A percentile compares a stretch with the other conserved stretches of the same genome.
These are phyloP conservation scores for Chorisops tibialis DNA, from an alignment of 2,888 invertebrate genomes.

Conservation along the genomic window DNA sequence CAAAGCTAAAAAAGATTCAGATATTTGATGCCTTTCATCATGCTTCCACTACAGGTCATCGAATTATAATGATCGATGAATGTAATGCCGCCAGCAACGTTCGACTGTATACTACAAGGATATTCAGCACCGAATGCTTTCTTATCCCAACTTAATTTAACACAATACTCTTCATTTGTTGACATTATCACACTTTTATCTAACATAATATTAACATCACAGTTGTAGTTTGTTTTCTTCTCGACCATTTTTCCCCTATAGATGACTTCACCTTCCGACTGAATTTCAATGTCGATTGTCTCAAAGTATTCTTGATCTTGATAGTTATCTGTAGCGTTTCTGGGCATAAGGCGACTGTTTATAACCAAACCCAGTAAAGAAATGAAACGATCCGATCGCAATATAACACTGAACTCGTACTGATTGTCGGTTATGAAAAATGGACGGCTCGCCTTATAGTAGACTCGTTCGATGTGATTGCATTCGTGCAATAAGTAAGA, in stretches of 20 bases:
- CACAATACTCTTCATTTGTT: conserved; percentile 45
- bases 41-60: conserved; percentile 41
- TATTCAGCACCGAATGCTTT: conserved; percentile 48
- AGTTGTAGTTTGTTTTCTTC: conserved; percentile 41
- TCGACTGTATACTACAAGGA: conserved; percentile 48
- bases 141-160: conserved; percentile 46
- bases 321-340: conserved; percentile 9
- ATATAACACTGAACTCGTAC: conserved; percentile 41
- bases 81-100: conserved; percentile 43
- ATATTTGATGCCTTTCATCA: conserved; percentile 47
- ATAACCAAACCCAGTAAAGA: conserved; percentile 45
- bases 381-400: conserved; percentile 46
- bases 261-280: conserved; percentile 21
- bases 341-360: conserved; percentile 47
- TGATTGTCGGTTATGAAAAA: conserved; percentile 43
- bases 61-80: conserved; percentile 43
- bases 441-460: conserved; percentile 49
- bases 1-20: conserved; percentile 38
- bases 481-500: conserved; percentile 1
- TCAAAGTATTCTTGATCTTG: conserved; percentile 43
- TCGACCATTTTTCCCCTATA: conserved; percentile 27
- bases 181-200: conserved; percentile 44
- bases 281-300: conserved; percentile 43
- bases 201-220: conserved; percentile 46
- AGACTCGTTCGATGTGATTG: conserved; percentile 43